These are phyloP conservation scores for Sphenopsis melanotis DNA, from an alignment of 2,797 vertebrate species.

Conservation along the genomic window DNA sequence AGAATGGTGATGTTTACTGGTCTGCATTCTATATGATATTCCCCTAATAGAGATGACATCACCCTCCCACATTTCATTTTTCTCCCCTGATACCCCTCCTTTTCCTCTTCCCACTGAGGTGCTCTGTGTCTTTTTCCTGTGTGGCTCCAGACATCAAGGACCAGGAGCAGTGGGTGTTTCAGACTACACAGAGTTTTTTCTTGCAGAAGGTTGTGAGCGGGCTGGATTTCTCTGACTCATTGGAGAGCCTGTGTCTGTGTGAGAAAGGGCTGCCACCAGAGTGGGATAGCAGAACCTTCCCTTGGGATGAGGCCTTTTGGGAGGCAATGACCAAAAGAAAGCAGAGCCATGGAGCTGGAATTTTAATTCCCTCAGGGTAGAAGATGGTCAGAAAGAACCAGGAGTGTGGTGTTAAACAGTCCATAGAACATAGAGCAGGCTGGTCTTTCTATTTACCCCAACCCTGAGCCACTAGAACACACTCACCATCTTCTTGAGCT, in stretches of 20 bases:
- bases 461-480: not conserved
- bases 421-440: not conserved
- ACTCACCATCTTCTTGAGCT: not conserved
- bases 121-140: not conserved
- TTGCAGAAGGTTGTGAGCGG: not conserved
- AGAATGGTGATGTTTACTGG: not conserved
- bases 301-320: not conserved
- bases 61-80: not conserved
- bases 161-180: not conserved
- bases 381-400: not conserved
- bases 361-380: not conserved
- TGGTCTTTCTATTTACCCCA: not conserved
- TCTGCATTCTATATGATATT: not conserved
- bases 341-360: not conserved
- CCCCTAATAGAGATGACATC: not conserved
- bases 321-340: not conserved
- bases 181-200: not conserved
- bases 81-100: not conserved
- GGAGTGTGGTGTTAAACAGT: not conserved
- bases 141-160: not conserved
- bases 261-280: not conserved
- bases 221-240: not conserved
- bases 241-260: not conserved
- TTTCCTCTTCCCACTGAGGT: not conserved
- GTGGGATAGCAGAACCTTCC: not conserved